Base-by-base conservation (phyloP, 2,797 vertebrate genomes). In the Artibeus jamaicensis region DNA sequence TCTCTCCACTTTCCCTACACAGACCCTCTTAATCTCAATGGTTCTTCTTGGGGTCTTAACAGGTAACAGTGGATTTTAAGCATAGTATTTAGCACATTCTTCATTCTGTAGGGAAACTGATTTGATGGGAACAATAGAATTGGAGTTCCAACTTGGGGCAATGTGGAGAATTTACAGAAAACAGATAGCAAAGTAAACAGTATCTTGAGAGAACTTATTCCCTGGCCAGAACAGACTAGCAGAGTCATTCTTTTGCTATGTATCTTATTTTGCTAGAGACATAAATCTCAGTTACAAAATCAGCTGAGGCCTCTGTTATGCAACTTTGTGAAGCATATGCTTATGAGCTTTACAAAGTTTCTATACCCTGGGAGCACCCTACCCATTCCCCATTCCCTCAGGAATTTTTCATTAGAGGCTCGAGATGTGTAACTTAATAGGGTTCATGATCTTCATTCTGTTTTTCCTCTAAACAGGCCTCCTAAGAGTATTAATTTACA, bases 401-500 rank as follows among this genome's bases (percentile, higher is more conserved):
- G 67, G 89, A 93, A 53, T 39, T 34, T 93, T 95, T 96, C 94
- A 88, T 37, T 53, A 96, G 94, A 93, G 73, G 71, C 68, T 93
- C 48, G 74, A 95, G 88, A 93, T 15, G 1, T 26, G 16, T 57
- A 39, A 82, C 86, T 95, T 96, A 97, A 97, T 93, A 74, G 95
- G 79, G 96, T 96, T 93, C 73, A 6, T 15, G 83, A 91, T 89
- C 91, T 65, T 55, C 67, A 42, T 89, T 91, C 83, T 81, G 79
- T 71, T 96, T 94, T 86, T 46, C 86, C 50, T 86, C 83, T 55
- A 84, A 74, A 76, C 53, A 55, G 86, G 46, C 95, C 94, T 93
- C 95, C 83, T 89, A 87, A 91, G 95, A 95, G 79, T 78, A 59
- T 95, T 96, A 84, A 94, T 96, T 96, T 94, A 74, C 21, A 0